Evolutionary conservation across 2,888 invertebrate genomes (phyloP), one percentile per base, ranked within the genome.

Genomic region (Steinernema carpocapsae): DNA sequence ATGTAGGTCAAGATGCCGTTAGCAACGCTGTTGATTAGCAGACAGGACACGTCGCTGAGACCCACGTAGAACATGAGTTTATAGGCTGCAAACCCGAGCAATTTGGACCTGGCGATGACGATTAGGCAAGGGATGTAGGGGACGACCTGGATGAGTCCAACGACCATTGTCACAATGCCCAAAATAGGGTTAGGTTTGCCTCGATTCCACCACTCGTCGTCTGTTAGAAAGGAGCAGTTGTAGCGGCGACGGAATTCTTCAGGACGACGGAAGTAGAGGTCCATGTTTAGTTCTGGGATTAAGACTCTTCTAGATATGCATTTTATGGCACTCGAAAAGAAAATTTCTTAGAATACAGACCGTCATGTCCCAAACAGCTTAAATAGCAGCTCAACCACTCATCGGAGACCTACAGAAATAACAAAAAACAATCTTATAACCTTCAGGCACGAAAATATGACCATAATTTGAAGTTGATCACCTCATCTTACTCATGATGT

Each of bases 51-150:
- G 19, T 51, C 51, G 51, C 19, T 51, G 12, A 51, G 12, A 6
- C 51, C 51, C 10, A 51, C 51, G 51, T 51, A 51, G 19, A 51
- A 10, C 51, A 51, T 51, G 10, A 51, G 51, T 19, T 51, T 51
- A 19, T 51, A 51, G 12, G 51, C 51, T 10, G 12, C n/a, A 6
- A 10, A 51, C 10, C 19, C 6, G 6, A 51, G 10, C 6, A 51
- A 19, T 6, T 51, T 19, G 12, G 51, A 51, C 12, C 51, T 10
- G 19, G 19, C 19, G 51, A 51, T 51, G 51, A 51, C 51, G 51
- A 51, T n/a, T 6, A 51, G 19, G 19, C 51, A 51, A 10, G 51
- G 51, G 51, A 51, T 51, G 51, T 51, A 51, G 10, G 43, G 43
- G 14, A 43, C 14, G n/a, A n/a, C n/a, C 43, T 43, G 43, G 14